Conservation (phyloP, 2,888 invertebrate genomes). For the Xanthia icteritia region DNA sequence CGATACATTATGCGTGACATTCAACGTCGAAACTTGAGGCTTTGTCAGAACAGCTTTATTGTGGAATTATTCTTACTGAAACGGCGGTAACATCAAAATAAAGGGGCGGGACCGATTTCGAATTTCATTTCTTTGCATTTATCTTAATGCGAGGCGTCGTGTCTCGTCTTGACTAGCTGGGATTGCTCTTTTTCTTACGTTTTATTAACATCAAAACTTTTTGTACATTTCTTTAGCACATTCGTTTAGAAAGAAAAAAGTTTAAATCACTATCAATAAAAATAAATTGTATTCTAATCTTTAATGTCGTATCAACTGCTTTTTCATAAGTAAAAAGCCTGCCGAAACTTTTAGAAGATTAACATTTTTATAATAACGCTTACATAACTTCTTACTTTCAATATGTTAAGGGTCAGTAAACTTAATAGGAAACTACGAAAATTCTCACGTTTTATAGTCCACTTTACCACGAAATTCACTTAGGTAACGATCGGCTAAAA, state of each 20-base stretch:
- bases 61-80: constrained; percentile 74
- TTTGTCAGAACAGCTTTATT: constrained; percentile 79
- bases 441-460: constrained; percentile 50
- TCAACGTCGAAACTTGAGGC: constrained; percentile 72
- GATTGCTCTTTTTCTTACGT: constrained; percentile 68
- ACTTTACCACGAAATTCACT: constrained; percentile 62
- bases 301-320: constrained; percentile 18
- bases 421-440: constrained; percentile 53
- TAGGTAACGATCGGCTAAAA: constrained; percentile 61
- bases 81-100: constrained; percentile 76
- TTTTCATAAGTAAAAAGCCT: not conserved
- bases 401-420: constrained; percentile 49
- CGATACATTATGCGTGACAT: constrained; percentile 82
- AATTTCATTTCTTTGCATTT: constrained; percentile 79
- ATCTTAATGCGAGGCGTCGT: constrained; percentile 78
- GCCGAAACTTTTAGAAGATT: constrained; percentile 4
- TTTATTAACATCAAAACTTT: constrained; percentile 67
- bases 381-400: constrained; percentile 26
- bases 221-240: constrained; percentile 28
- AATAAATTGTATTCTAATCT: constrained; percentile 22
- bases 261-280: constrained; percentile 48
- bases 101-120: constrained; percentile 75
- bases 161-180: constrained; percentile 64
- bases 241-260: constrained; percentile 40
- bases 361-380: constrained; percentile 38